phyloP scores from a whole-genome alignment of 2,113 vertebrate species.

The Empidonax traillii region DNA sequence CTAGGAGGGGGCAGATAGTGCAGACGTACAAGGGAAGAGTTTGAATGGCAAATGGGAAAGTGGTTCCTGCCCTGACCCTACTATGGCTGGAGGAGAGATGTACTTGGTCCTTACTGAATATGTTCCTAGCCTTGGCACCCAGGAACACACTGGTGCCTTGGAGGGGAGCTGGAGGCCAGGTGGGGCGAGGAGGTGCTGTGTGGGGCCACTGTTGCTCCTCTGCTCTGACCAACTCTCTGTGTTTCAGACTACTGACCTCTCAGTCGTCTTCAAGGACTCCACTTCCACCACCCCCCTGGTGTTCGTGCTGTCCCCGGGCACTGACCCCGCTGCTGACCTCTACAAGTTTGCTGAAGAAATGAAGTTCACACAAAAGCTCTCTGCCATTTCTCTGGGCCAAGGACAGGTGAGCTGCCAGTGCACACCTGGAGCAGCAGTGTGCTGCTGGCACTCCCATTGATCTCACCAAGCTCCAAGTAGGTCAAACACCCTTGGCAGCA shows the following conservation, averaged over 20 bases:
- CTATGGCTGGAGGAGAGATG: neutral
- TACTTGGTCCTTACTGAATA: accelerated
- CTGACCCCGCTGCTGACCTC: slow-evolving; percentile 86
- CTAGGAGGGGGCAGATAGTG: neutral
- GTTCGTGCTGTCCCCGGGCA: slow-evolving; percentile 88
- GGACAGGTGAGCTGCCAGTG: slow-evolving; percentile 80
- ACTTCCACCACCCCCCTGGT: slow-evolving; percentile 81
- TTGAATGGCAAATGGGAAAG: neutral
- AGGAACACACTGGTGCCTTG: accelerated
- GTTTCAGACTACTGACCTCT: slow-evolving; percentile 84
- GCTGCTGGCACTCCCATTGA: neutral
- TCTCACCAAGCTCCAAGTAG: neutral
- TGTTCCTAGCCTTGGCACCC: neutral
- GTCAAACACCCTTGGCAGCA: neutral
- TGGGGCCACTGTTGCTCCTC: neutral
- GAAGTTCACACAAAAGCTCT: slow-evolving; percentile 89
- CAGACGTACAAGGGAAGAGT: neutral
- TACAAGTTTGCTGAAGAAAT: slow-evolving; percentile 92
- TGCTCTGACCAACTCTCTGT: neutral
- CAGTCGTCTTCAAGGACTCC: slow-evolving; percentile 82
- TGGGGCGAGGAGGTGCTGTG: neutral
- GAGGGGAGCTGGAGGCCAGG: neutral
- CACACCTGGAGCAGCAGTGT: neutral
- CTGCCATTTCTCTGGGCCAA: slow-evolving; percentile 88
- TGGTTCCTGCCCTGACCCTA: neutral